A percentile compares a stretch with the other conserved stretches of the same genome.
These are phyloP conservation scores for Xenentodon cancila DNA, from an alignment of 2,797 vertebrate species.

Conservation along the genomic window DNA sequence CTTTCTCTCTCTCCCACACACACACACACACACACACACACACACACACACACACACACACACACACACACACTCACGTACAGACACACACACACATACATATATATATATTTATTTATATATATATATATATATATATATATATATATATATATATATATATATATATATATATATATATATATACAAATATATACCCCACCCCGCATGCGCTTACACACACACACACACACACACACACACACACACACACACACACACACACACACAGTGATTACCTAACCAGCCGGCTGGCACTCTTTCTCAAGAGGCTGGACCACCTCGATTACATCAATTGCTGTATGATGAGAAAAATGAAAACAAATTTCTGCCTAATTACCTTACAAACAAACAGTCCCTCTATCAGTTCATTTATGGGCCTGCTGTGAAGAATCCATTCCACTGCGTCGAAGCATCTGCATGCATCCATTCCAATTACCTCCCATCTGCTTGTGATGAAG, in stretches of 20 bases:
- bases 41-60: neutral
- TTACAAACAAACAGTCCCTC: constrained; percentile 88
- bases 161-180: neutral
- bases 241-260: neutral
- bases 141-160: neutral
- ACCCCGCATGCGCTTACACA: too few relatives aligned
- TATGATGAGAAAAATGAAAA: constrained; percentile 87
- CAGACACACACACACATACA: neutral
- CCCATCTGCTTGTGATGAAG: constrained; percentile 88
- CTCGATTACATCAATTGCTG: constrained; percentile 77
- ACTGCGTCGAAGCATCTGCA: constrained; percentile 86
- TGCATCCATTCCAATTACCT: constrained; percentile 84
- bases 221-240: too few relatives aligned
- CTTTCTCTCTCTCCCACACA: neutral
- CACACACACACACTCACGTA: neutral
- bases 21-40: neutral
- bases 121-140: neutral
- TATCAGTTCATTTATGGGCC: constrained; percentile 84
- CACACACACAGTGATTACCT: constrained; percentile 13
- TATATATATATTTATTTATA: too few relatives aligned
- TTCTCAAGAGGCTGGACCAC: constrained; percentile 64
- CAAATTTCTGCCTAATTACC: constrained; percentile 95
- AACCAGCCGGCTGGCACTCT: constrained; percentile 32
- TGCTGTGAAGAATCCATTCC: constrained; percentile 88
- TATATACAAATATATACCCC: too few relatives aligned